Evolutionary conservation across 2,113 vertebrate genomes (phyloP).

Genomic region (Salvator merianae): DNA sequence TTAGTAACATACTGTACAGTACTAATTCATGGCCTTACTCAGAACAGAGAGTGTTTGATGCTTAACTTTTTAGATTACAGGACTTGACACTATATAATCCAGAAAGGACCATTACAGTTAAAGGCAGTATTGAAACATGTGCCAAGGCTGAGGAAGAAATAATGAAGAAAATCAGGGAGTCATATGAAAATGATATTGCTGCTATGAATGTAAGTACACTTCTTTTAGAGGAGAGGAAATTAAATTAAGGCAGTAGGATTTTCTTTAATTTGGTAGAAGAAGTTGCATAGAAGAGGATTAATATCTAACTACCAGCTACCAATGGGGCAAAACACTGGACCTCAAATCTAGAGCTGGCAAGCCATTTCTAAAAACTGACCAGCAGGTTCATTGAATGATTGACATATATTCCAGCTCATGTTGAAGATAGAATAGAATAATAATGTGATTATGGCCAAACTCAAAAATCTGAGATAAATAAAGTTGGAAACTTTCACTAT

Average conservation of each 20-base stretch:
- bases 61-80: conserved; percentile 82
- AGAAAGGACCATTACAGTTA: conserved; percentile 95
- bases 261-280: neutral
- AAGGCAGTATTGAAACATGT: conserved; percentile 89
- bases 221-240: neutral
- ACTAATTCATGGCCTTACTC: neutral
- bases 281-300: neutral
- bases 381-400: no score
- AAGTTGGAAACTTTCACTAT: no score
- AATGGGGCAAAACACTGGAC: no score
- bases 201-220: conserved; percentile 95
- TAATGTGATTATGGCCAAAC: no score
- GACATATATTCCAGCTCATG: no score
- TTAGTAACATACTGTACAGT: neutral
- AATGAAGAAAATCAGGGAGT: conserved; percentile 98
- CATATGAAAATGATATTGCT: conserved; percentile 95
- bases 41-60: neutral
- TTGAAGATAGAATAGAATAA: no score
- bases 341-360: no score
- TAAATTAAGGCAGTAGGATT: neutral
- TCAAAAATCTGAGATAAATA: no score
- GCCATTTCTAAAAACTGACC: no score
- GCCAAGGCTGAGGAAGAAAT: conserved; percentile 92
- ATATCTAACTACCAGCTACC: neutral
- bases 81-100: conserved; percentile 96